Evolutionary conservation across 2,888 invertebrate genomes (phyloP).

Genomic region (Chorisops tibialis): DNA sequence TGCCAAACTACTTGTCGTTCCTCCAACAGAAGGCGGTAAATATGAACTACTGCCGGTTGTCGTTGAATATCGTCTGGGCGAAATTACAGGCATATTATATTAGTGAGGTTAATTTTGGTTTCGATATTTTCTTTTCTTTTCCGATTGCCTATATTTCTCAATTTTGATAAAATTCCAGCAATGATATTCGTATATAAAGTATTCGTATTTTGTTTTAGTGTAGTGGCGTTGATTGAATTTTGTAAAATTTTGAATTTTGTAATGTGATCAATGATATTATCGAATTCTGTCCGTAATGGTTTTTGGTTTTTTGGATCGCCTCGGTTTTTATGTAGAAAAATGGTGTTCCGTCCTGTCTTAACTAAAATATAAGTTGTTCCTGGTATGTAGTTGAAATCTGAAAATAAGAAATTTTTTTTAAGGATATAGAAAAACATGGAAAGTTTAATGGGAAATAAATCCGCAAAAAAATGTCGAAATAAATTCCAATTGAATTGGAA

Average conservation of each 20-base stretch:
- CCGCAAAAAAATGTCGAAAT: background rate
- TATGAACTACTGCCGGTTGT: conserved; percentile 45
- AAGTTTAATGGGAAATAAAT: background rate
- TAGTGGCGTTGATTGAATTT: background rate
- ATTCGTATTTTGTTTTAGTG: too few species aligned
- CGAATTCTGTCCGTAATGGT: background rate
- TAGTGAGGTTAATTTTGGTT: background rate
- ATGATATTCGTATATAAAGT: too few species aligned
- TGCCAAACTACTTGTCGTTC: conserved; percentile 35
- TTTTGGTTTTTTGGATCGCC: conserved; percentile 12
- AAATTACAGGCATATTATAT: conserved; percentile 53
- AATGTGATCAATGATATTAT: background rate
- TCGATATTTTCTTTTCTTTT: conserved; percentile 4
- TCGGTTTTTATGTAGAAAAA: conserved; percentile 9
- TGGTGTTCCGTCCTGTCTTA: background rate
- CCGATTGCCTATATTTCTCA: background rate
- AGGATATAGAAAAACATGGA: too few species aligned
- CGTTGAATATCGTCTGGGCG: conserved; percentile 51
- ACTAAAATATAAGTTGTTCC: conserved; percentile 3
- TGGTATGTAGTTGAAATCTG: conserved; percentile 9
- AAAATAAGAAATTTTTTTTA: too few species aligned
- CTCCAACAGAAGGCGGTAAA: conserved; percentile 47
- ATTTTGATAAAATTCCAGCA: too few species aligned
- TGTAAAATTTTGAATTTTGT: conserved; percentile 11
- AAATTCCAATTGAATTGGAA: too few species aligned